These are phyloP conservation scores for Clivina fossor DNA, from an alignment of 2,888 invertebrate genomes.

Conservation along the genomic window DNA sequence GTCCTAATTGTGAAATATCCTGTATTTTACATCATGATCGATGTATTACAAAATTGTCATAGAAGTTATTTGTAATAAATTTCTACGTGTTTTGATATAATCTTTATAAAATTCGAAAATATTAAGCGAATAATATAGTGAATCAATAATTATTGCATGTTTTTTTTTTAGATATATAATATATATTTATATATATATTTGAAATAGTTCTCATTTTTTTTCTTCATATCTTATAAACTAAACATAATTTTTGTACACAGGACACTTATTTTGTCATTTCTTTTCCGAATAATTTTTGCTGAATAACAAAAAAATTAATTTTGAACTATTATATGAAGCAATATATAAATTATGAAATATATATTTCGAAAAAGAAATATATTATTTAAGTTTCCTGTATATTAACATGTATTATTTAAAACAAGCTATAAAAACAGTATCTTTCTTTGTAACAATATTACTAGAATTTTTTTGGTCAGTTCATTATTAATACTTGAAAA, in stretches of 20 bases:
- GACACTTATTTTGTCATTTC: too few species aligned
- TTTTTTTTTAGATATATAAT: conserved; percentile 10
- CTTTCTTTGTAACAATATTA: conserved; percentile 25
- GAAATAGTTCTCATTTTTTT: conserved; percentile 15
- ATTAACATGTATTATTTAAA: conserved; percentile 27
- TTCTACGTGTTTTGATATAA: conserved; percentile 22
- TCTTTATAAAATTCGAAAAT: conserved; percentile 22
- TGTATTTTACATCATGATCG: conserved; percentile 17
- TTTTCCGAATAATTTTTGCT: too few species aligned
- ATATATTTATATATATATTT: conserved; percentile 11
- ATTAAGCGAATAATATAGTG: conserved; percentile 24
- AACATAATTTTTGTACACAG: conserved; percentile 17
- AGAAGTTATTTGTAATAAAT: conserved; percentile 23
- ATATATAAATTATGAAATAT: too few species aligned
- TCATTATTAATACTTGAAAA: background rate
- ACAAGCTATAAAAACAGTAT: conserved; percentile 28
- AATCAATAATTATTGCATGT: conserved; percentile 26
- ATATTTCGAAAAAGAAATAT: too few species aligned
- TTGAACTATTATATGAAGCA: too few species aligned
- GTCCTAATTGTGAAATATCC: too few species aligned
- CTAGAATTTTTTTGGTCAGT: background rate
- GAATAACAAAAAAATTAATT: too few species aligned
- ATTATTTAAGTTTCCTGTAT: too few species aligned
- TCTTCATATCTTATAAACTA: conserved; percentile 11
- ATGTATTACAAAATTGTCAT: conserved; percentile 24